phyloP scores from a whole-genome alignment of 2,797 vertebrate genomes.

The Setipinna tenuifilis region DNA sequence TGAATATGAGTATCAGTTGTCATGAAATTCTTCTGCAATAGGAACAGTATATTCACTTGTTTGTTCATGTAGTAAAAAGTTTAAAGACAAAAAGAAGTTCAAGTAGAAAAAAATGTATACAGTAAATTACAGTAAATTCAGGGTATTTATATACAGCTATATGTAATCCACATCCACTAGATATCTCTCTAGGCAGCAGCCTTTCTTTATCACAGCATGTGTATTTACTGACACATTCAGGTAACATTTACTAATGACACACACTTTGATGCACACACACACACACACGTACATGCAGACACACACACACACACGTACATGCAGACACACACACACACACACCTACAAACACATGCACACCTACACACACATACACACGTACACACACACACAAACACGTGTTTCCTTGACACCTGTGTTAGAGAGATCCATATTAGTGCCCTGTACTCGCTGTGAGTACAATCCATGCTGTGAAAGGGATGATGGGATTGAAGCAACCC shows the following conservation, averaged over 20 bases:
- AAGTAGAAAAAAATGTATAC: too few species aligned
- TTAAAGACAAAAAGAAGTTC: too few species aligned
- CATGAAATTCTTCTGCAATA: too few species aligned
- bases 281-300: not conserved
- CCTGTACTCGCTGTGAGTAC: conserved; percentile 29
- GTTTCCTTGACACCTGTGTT: not conserved
- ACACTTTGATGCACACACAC: not conserved
- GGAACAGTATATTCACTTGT: too few species aligned
- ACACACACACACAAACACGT: not conserved
- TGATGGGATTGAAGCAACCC: conserved; percentile 48
- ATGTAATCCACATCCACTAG: too few species aligned
- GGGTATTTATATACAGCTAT: too few species aligned
- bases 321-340: not conserved
- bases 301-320: not conserved
- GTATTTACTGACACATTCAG: conserved; percentile 37
- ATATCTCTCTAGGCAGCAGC: too few species aligned
- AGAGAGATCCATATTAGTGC: conserved; percentile 33
- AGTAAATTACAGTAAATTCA: too few species aligned
- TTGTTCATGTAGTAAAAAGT: too few species aligned
- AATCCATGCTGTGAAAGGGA: conserved; percentile 41
- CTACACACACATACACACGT: not conserved
- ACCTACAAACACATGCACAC: not conserved
- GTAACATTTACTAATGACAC: conserved; percentile 26
- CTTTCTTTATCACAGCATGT: conserved; percentile 35
- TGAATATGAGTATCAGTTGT: too few species aligned